Evolutionary conservation across 2,113 vertebrate species (phyloP).

Genomic region (Ibidorhyncha struthersii): DNA sequence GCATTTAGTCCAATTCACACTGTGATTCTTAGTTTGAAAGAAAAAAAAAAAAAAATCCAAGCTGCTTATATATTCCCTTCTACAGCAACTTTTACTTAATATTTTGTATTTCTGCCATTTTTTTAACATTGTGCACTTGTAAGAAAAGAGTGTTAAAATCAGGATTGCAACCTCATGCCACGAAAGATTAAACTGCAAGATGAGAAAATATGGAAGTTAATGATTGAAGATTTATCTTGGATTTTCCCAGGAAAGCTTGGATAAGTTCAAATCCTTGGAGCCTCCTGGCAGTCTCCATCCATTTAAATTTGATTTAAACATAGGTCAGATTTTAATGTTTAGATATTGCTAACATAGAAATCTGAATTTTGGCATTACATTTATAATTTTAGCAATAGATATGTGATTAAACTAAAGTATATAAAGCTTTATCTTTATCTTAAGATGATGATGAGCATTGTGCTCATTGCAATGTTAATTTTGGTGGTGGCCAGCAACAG

Average conservation of each 20-base stretch:
- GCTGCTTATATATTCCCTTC: neutral
- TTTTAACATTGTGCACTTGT: neutral
- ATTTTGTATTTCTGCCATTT: constrained; percentile 9
- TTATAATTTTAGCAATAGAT: neutral
- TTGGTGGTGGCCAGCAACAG: neutral
- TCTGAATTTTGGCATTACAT: neutral
- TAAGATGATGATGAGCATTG: neutral
- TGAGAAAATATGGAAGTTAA: neutral
- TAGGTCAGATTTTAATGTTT: neutral
- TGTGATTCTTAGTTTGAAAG: constrained; percentile 37
- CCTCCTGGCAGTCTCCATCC: neutral
- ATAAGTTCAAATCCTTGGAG: neutral
- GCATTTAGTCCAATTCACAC: constrained; percentile 48
- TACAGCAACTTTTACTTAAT: constrained; percentile 27
- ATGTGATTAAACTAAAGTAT: neutral
- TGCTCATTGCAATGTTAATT: neutral
- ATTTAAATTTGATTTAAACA: neutral
- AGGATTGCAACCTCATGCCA: neutral
- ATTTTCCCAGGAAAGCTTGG: neutral
- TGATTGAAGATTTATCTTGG: neutral
- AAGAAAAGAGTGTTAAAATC: neutral
- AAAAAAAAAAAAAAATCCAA: neutral
- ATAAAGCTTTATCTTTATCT: neutral
- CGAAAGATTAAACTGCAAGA: neutral
- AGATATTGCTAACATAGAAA: neutral